A percentile compares a stretch with the other conserved stretches of the same genome.
Evolutionary conservation across 2,888 invertebrate genomes (phyloP).

Genomic region (Heliconius aoede): DNA sequence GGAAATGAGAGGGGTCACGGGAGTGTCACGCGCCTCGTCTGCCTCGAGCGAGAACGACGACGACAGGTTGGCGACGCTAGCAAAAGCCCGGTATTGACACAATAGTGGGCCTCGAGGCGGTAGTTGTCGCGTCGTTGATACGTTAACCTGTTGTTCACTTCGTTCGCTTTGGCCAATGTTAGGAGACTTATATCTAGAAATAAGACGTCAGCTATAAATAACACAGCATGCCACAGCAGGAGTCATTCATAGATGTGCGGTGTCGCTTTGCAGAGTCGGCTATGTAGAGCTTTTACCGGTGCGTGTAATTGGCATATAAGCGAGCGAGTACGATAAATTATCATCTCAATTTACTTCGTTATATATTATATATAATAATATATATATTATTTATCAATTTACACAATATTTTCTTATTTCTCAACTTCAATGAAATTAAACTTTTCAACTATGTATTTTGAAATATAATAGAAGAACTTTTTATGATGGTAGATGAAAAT

Average conservation of each 20-base stretch:
- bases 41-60: slow-evolving; percentile 97
- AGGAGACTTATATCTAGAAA: slow-evolving; percentile 24
- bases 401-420: too few relatives aligned
- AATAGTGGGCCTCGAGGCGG: slow-evolving; percentile 77
- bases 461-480: not conserved
- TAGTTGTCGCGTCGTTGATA: slow-evolving; percentile 56
- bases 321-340: slow-evolving; percentile 43
- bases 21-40: slow-evolving; percentile 91
- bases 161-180: slow-evolving; percentile 31
- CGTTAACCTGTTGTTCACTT: slow-evolving; percentile 19
- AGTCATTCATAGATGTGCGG: slow-evolving; percentile 59
- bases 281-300: slow-evolving; percentile 68
- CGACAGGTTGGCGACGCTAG: slow-evolving; percentile 87
- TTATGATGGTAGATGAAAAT: not conserved
- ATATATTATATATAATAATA: too few relatives aligned
- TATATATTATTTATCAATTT: too few relatives aligned
- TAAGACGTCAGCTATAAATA: slow-evolving; percentile 30
- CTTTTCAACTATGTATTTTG: not conserved
- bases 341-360: not conserved
- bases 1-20: slow-evolving; percentile 87
- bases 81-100: slow-evolving; percentile 69
- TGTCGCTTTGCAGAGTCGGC: slow-evolving; percentile 68
- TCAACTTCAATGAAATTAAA: not conserved
- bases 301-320: slow-evolving; percentile 52
- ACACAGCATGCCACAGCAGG: slow-evolving; percentile 57